Conservation (phyloP, 1,140 invertebrate species). For the Drosophila sucinea region DNA sequence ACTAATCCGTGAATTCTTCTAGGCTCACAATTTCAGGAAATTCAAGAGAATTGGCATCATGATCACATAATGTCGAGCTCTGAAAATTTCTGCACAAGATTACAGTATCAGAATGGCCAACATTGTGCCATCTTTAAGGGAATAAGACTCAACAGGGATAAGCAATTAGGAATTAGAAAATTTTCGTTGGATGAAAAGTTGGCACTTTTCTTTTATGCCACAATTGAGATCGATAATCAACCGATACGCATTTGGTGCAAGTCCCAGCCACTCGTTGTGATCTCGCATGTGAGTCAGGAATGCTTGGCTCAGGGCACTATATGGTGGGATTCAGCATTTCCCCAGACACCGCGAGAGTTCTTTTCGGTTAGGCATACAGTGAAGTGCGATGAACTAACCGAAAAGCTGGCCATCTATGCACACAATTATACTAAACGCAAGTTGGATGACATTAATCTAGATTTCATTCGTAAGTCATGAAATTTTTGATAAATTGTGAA, state of each 20-base stretch:
- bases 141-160: background rate
- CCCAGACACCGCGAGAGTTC: background rate
- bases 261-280: background rate
- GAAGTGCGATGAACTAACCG: background rate
- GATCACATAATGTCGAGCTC: background rate
- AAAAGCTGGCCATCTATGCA: background rate
- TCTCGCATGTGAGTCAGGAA: background rate
- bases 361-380: background rate
- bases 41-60: background rate
- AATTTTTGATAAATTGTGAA: background rate
- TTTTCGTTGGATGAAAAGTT: background rate
- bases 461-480: background rate
- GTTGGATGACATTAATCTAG: background rate
- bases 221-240: background rate
- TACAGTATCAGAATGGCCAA: background rate
- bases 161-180: background rate
- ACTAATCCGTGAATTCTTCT: background rate
- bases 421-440: background rate
- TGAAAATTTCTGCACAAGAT: background rate
- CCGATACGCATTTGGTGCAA: background rate
- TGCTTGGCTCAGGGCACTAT: background rate
- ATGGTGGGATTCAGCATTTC: background rate
- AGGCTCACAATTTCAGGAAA: background rate
- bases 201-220: background rate
- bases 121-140: background rate